Evolutionary conservation across 2,888 invertebrate species (phyloP).

Genomic region (Dicranocentrus wangi): DNA sequence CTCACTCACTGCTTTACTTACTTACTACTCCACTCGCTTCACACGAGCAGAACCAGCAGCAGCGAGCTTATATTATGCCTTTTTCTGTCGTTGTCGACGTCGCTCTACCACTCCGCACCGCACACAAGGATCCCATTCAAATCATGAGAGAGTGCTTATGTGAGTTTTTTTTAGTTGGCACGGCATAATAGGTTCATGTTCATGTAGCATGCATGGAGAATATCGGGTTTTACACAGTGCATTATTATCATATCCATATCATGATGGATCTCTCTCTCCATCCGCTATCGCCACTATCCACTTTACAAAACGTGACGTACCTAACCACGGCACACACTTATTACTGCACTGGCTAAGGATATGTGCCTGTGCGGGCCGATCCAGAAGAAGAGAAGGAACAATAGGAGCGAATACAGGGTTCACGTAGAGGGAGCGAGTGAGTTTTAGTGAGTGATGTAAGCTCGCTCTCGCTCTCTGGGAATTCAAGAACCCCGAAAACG

Average conservation of each 20-base stretch:
- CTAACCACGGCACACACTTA: constrained; percentile 11
- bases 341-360: neutral
- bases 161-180: neutral
- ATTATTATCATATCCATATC: constrained; percentile 13
- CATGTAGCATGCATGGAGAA: constrained; percentile 4
- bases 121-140: neutral
- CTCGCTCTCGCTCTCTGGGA: constrained; percentile 9
- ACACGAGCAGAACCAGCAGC: too few relatives aligned
- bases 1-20: neutral
- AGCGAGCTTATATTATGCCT: too few relatives aligned
- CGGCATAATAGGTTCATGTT: neutral
- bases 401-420: neutral
- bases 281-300: constrained; percentile 28
- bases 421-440: neutral
- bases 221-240: neutral
- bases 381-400: neutral
- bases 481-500: constrained; percentile 13
- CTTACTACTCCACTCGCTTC: neutral
- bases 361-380: neutral
- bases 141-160: neutral
- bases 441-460: neutral
- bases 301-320: constrained; percentile 13
- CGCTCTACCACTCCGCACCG: neutral
- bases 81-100: constrained; percentile 3
- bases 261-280: constrained; percentile 21